Evolutionary conservation across 2,888 invertebrate genomes (phyloP), one percentile per base, ranked within the genome.

Genomic region (Ctena decussata): DNA sequence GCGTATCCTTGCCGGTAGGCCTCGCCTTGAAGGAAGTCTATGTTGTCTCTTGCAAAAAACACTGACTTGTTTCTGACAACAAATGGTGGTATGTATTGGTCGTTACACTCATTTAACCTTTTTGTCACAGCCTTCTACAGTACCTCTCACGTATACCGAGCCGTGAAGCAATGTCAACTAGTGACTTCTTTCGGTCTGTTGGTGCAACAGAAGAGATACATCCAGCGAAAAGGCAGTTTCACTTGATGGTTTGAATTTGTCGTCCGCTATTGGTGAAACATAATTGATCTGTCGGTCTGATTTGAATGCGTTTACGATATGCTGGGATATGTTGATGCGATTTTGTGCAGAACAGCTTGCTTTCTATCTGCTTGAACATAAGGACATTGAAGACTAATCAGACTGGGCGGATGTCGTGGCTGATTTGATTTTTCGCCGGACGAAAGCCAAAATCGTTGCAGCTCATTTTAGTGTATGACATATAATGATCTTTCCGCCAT

Each of bases 31-130:
- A 41, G 39, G 6, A 73, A 73, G 46, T 74, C 74, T 0, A 46
- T 27, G 21, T 74, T 74, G 35, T 49, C 53, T 49, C 46, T 44
- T 49, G 74, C 74, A 74, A 74, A 73, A 30, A 30, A 74, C 21
- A 74, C 74, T 12, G 44, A 49, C 27, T 74, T 27, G 46, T 49
- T 49, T 15, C 35, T 5, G 32, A 74, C 74, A 46, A 49, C 12
- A 49, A 74, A 74, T 49, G 74, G 74, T 12, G 74, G 74, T 11
- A 65, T 65, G 35, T 65, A 65, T 18, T 35, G 65, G 21, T 35
- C 65, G 21, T 65, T 65, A 65, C 18, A 35, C 3, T 65, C 35
- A 35, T 65, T 65, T 1, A 65, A 6, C 30, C 65, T 32, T 65
- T 35, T 35, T 32, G 35, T 35, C 8, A 65, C 35, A 21, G 65